Evolutionary conservation across 2,113 vertebrate genomes (phyloP).

Genomic region (Nymphicus hollandicus): DNA sequence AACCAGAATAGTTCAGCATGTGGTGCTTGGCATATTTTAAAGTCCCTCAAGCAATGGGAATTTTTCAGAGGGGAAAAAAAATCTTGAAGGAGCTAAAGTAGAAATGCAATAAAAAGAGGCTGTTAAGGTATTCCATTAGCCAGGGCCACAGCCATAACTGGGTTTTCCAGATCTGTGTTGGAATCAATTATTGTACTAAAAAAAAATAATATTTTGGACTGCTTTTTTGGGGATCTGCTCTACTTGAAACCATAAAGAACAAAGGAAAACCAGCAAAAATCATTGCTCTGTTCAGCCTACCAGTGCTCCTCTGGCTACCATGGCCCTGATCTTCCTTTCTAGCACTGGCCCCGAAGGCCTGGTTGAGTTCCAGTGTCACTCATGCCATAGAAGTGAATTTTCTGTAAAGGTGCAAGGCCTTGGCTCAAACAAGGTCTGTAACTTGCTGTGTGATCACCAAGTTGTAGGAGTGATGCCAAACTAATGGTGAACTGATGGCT

Average conservation of each 20-base stretch:
- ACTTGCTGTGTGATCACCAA: not conserved
- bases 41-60: not conserved
- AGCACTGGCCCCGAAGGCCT: not conserved
- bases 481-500: not conserved
- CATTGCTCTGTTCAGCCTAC: not conserved
- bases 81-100: not conserved
- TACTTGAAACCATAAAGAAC: not conserved
- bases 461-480: not conserved
- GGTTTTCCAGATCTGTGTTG: not conserved
- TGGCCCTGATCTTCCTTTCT: not conserved
- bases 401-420: not conserved
- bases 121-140: not conserved
- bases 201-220: not conserved
- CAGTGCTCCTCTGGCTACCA: not conserved
- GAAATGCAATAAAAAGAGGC: not conserved
- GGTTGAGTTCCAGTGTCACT: not conserved
- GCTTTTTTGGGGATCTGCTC: not conserved
- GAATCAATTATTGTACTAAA: not conserved
- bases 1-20: not conserved
- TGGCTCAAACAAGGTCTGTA: not conserved
- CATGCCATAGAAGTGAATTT: not conserved
- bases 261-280: not conserved
- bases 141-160: not conserved
- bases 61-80: not conserved
- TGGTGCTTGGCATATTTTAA: not conserved